phyloP scores from a whole-genome alignment of 1,140 invertebrate genomes.

The Danaus plexippus region DNA sequence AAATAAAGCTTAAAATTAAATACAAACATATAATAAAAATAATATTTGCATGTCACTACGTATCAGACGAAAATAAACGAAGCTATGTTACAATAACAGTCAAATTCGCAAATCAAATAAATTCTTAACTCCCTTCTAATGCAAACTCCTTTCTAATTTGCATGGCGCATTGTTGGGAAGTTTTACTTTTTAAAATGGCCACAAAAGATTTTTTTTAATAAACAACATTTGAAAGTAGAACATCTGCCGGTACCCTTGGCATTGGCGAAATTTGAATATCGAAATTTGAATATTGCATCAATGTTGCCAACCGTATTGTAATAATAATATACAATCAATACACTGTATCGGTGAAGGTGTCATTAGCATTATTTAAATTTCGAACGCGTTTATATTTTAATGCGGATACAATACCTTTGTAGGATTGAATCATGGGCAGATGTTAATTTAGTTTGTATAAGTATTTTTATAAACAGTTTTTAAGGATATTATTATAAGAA shows the following conservation, averaged over 20 bases:
- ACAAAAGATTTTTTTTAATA: conserved; percentile 69
- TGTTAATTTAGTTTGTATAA: too few species aligned
- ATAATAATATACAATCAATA: conserved; percentile 14
- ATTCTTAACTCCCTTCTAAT: conserved; percentile 28
- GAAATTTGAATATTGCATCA: conserved; percentile 49
- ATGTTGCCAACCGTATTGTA: conserved; percentile 8
- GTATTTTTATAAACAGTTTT: too few species aligned
- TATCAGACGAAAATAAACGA: conserved; percentile 29
- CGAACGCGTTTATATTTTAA: too few species aligned
- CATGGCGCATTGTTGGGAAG: conserved; percentile 64
- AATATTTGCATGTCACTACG: conserved; percentile 46
- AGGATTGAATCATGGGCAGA: too few species aligned
- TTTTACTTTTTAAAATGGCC: conserved; percentile 65
- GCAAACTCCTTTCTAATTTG: conserved; percentile 56
- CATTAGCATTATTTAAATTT: too few species aligned
- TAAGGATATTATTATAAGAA: too few species aligned
- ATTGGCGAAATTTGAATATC: conserved; percentile 48
- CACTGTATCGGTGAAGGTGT: too few species aligned
- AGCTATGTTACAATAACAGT: conserved; percentile 28
- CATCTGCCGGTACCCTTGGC: conserved; percentile 54
- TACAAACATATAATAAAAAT: conserved; percentile 36
- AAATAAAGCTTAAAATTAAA: conserved; percentile 21
- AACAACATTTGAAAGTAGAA: conserved; percentile 64
- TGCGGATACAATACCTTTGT: too few species aligned
- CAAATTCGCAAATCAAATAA: conserved; percentile 27